Percentiles rank a stretch among this genome's conserved stretches.
Evolutionary conservation across 53 echinoderm and acorn worm species (phyloP).

Genomic region (Apostichopus leukothele): DNA sequence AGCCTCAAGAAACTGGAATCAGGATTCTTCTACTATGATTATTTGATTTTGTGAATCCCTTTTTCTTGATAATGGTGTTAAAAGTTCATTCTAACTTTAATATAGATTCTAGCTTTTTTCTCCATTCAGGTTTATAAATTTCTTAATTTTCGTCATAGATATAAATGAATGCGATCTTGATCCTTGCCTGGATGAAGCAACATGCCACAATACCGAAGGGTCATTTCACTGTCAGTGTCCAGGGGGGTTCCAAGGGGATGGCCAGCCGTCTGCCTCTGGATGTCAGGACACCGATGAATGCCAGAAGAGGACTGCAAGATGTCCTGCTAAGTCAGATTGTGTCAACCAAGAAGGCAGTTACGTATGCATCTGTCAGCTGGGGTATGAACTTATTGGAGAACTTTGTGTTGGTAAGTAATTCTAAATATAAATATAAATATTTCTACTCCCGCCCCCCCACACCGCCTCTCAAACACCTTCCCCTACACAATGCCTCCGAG

Average conservation of each 20-base stretch:
- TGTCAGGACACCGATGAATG: conserved; percentile 33
- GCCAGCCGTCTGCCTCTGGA: conserved; percentile 1
- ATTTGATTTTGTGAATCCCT: too few relatives aligned
- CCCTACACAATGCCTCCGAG: too few relatives aligned
- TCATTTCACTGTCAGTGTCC: conserved; percentile 35
- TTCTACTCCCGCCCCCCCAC: too few relatives aligned
- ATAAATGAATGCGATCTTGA: not conserved
- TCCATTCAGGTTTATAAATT: not conserved
- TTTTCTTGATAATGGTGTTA: too few relatives aligned
- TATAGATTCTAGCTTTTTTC: too few relatives aligned
- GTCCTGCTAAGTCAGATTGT: conserved; percentile 5
- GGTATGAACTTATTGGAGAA: not conserved
- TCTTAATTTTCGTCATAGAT: not conserved
- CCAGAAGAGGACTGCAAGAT: not conserved
- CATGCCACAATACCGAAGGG: conserved; percentile 15
- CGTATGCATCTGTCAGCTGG: conserved; percentile 1
- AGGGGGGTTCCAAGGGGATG: conserved; percentile 24
- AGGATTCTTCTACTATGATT: too few relatives aligned
- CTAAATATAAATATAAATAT: not conserved
- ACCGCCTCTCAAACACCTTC: too few relatives aligned
- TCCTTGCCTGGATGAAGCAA: conserved; percentile 16
- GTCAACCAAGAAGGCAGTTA: conserved; percentile 14
- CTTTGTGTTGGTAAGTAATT: conserved; percentile 21
- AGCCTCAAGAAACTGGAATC: too few relatives aligned
- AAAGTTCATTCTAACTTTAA: too few relatives aligned